Percentiles rank a stretch among this genome's conserved stretches.
phyloP scores from a whole-genome alignment of 1,140 invertebrate genomes.

The Drosophila setifemur region DNA sequence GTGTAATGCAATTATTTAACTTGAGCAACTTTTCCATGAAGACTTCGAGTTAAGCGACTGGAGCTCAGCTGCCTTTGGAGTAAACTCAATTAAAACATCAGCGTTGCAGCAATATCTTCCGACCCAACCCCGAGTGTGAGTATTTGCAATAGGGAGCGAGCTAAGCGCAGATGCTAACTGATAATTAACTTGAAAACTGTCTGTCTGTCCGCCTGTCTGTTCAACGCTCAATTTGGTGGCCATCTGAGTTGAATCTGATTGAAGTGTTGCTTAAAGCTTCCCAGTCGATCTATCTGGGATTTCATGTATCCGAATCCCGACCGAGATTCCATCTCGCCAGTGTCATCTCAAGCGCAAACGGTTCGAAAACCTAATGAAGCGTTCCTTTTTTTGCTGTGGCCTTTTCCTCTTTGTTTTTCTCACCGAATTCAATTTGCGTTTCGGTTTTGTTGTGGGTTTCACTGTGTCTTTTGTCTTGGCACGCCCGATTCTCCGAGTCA shows the following conservation, averaged over 20 bases:
- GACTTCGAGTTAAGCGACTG: constrained; percentile 5
- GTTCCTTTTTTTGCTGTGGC: constrained; percentile 40
- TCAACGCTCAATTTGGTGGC: constrained; percentile 36
- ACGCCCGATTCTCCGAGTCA: constrained; percentile 53
- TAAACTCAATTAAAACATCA: constrained; percentile 80
- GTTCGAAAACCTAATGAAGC: constrained; percentile 68
- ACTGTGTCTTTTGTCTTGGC: constrained; percentile 41
- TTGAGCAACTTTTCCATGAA: constrained; percentile 55
- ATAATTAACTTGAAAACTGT: constrained; percentile 78
- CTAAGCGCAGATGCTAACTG: constrained; percentile 68
- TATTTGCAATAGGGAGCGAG: constrained; percentile 30
- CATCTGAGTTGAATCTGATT: not conserved
- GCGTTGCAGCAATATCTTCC: constrained; percentile 29
- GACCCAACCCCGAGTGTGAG: not conserved
- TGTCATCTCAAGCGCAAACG: constrained; percentile 46
- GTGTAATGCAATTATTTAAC: constrained; percentile 78
- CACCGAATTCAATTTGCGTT: constrained; percentile 74
- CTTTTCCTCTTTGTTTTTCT: constrained; percentile 58
- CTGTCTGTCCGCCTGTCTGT: constrained; percentile 26
- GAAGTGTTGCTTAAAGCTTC: constrained; percentile 11
- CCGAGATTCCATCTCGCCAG: constrained; percentile 3
- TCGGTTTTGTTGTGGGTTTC: constrained; percentile 34
- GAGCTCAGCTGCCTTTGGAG: constrained; percentile 64
- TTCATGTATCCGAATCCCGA: not conserved
- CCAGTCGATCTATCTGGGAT: not conserved